Conservation (phyloP, 2,113 vertebrate genomes). For the Tetraodon nigroviridis region DNA sequence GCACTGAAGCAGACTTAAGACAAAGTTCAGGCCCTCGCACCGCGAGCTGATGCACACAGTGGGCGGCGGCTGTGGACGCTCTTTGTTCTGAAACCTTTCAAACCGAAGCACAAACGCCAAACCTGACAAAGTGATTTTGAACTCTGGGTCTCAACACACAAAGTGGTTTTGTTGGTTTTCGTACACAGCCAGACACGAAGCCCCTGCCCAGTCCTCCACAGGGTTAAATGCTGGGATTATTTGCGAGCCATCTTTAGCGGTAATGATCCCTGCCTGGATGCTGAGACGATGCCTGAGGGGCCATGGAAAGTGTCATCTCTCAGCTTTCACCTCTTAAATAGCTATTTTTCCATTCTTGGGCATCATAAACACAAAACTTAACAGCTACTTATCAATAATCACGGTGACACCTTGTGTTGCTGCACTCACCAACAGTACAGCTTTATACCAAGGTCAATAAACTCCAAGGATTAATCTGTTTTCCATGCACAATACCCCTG, state of each 20-base stretch:
- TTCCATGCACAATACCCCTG: constrained; percentile 31
- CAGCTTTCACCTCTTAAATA: constrained; percentile 25
- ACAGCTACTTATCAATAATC: constrained; percentile 55
- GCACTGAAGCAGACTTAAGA: too few relatives aligned
- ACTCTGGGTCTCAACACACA: too few relatives aligned
- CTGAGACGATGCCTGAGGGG: constrained; percentile 34
- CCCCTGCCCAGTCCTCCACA: constrained; percentile 38
- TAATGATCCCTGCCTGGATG: constrained; percentile 55
- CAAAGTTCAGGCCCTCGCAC: too few relatives aligned
- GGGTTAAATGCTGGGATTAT: constrained; percentile 52
- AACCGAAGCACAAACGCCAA: too few relatives aligned
- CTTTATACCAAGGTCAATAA: constrained; percentile 35
- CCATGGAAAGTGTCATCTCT: constrained; percentile 15
- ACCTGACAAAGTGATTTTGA: too few relatives aligned
- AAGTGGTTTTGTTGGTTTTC: too few relatives aligned
- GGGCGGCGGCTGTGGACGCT: too few relatives aligned
- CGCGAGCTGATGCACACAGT: too few relatives aligned
- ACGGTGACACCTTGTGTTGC: constrained; percentile 29
- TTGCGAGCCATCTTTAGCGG: constrained; percentile 44
- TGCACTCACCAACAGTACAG: constrained; percentile 22
- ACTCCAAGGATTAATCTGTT: constrained; percentile 40
- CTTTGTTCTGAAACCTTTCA: too few relatives aligned
- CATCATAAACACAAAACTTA: constrained; percentile 44
- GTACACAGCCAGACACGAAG: constrained; percentile 44
- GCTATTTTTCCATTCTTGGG: constrained; percentile 10